Base-by-base conservation (phyloP, 2,888 invertebrate genomes). In the Ecdyonurus torrentis region DNA sequence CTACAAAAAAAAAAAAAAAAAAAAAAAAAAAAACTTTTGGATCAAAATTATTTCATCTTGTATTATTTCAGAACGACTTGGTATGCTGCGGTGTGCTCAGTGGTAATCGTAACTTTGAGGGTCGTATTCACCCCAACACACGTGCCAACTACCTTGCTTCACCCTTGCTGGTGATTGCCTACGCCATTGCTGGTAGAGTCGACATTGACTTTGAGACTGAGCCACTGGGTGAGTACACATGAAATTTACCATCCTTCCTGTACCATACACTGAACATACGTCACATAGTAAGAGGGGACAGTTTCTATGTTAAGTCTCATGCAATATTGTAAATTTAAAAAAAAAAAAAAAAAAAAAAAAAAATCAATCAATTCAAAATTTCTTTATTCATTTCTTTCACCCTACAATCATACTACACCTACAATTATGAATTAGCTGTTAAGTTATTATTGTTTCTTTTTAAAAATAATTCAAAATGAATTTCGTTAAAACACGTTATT, bases 61-160 rank as follows among this genome's bases (percentile, higher is more conserved):
- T 10, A 37, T 37, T 37, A 10, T 37, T 72, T 7, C 73, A 91
- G 86, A 92, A 93, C 72, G 91, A 91, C 72, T 78, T 98, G 58
- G 92, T 99, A 0, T 95, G 95, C 70, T 92, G 92, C 71, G 96
- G 97, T 0, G 95, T 99, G 0, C 78, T 99, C 0, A 97, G 97
- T 0, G 98, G 98, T 0, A 99, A 99, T 76, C 81, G 98, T 2
- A 99, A 99, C 77, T 99, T 98, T 75, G 98, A 99, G 75, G 98
- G 98, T 0, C 83, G 99, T 61, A 94, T 99, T 72, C 97, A 99
- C 75, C 97, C 98, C 0, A 87, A 92, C 74, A 96, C 97, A 0
- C 78, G 96, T 23, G 98, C 98, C 52, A 99, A 99, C 78, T 99
- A 98, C 74, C 80, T 99, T 67, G 98, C 98, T 0, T 95, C 95